Evolutionary conservation across 2,113 vertebrate genomes (phyloP).

Genomic region (Oncorhynchus kisutch): DNA sequence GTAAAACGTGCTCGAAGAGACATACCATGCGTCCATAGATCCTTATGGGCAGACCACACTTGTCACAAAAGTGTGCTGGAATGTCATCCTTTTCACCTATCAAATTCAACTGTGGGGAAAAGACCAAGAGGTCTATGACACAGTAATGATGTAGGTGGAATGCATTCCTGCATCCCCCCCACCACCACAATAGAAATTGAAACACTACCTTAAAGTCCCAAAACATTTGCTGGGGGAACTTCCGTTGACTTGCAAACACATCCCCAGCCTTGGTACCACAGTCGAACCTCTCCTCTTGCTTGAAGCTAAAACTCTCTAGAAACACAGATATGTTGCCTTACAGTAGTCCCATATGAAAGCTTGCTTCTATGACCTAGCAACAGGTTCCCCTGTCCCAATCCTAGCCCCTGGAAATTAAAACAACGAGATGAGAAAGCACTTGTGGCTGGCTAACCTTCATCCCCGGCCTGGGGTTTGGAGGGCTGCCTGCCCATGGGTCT

Average conservation of each 20-base stretch:
- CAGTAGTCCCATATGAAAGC: background rate
- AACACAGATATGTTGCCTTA: background rate
- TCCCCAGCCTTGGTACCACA: constrained; percentile 84
- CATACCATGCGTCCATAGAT: constrained; percentile 97
- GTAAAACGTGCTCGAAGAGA: constrained; percentile 6
- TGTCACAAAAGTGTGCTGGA: constrained; percentile 97
- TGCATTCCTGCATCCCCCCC: too few relatives aligned
- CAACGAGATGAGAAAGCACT: constrained; percentile 10
- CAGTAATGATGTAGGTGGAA: background rate
- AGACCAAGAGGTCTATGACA: background rate
- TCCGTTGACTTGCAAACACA: constrained; percentile 86
- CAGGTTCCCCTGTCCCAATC: background rate
- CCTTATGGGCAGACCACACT: constrained; percentile 94
- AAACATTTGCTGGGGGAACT: constrained; percentile 86
- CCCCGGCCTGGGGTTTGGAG: constrained; percentile 79
- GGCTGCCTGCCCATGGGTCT: constrained; percentile 80
- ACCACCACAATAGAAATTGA: background rate
- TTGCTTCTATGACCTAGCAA: background rate
- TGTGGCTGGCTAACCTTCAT: constrained; percentile 78
- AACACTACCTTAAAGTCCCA: constrained; percentile 93
- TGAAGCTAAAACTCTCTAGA: constrained; percentile 89
- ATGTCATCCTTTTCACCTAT: constrained; percentile 94
- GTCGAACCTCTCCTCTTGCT: constrained; percentile 90
- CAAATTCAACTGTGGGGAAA: constrained; percentile 84
- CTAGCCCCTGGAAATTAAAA: background rate